Evolutionary conservation across 1,140 invertebrate genomes (phyloP).

Genomic region (Hycleus cichorii): DNA sequence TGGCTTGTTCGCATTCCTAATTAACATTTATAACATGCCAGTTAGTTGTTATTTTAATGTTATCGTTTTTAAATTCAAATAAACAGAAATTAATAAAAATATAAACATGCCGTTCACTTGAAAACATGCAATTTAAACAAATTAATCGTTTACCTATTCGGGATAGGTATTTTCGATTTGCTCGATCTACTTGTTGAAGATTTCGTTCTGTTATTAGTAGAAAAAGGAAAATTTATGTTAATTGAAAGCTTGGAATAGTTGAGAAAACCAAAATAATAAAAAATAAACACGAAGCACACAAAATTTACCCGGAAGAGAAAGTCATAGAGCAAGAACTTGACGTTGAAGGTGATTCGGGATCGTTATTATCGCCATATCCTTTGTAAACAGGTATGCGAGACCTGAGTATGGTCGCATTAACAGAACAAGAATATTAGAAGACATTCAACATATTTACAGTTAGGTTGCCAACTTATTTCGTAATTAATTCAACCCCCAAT

Average conservation of each 20-base stretch:
- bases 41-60: conserved; percentile 32
- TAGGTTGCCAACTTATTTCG: neutral
- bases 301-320: conserved; percentile 41
- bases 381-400: conserved; percentile 41
- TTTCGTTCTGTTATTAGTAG: conserved; percentile 27
- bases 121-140: neutral
- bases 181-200: conserved; percentile 31
- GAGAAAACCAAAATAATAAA: neutral
- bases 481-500: too few relatives aligned
- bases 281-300: conserved; percentile 3
- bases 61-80: neutral
- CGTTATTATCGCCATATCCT: conserved; percentile 35
- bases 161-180: conserved; percentile 34
- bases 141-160: conserved; percentile 27
- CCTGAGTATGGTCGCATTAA: conserved; percentile 17
- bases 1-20: conserved; percentile 39
- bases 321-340: conserved; percentile 40
- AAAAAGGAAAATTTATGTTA: conserved; percentile 2
- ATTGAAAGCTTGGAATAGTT: neutral
- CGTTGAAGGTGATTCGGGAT: conserved; percentile 39
- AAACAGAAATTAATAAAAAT: neutral
- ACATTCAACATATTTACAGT: neutral
- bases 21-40: conserved; percentile 38
- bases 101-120: neutral
- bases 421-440: neutral